Evolutionary conservation across 2,797 vertebrate species (phyloP), one percentile per base, ranked within the genome.

Genomic region (Denticeps clupeoides): DNA sequence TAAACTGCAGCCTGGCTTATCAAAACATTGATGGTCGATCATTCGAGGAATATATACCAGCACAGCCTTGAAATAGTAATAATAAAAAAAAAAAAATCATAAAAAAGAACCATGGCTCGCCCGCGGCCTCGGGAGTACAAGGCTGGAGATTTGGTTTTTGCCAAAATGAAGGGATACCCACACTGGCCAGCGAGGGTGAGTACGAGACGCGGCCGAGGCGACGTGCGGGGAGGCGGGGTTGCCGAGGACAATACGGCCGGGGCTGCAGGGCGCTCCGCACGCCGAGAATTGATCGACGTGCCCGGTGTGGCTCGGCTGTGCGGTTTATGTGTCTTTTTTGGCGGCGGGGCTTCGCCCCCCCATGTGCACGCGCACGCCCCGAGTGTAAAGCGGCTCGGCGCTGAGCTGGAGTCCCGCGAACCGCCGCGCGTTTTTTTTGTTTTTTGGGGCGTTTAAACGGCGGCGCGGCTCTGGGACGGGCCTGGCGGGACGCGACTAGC

Each of bases 131-230:
- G 89, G 71, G 90, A 91, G 26, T 93, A 89, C 82, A 90, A 90
- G 81, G 88, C 89, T 55, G 91, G 90, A 70, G 91, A 94, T 58
- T 58, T 94, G 84, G 89, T 93, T 51, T 93, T 92, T 73, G 90
- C 89, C 49, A 91, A 92, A 66, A 94, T 93, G 89, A 93, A 93
- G 67, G 89, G 89, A 69, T 92, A 93, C 77, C 90, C 89, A 77
- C 89, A 93, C 80, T 91, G 90, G 90, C 90, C 90, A 49, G 91
- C 91, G 69, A 81, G 91, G 89, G 90, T 94, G 84, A 92, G 91
- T 91, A 59, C 48, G 56, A 48, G 65, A 65, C 61, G 69, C 60
- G 55, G 69, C 71, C 70, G 75, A 60, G 68, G 45, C 38, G 51
- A 46, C 62, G 51, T 52, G 33, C 53, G 16, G 65, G 63, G 71